Conservation (phyloP, 2,797 vertebrate species). For the Acrossocheilus fasciatus region DNA sequence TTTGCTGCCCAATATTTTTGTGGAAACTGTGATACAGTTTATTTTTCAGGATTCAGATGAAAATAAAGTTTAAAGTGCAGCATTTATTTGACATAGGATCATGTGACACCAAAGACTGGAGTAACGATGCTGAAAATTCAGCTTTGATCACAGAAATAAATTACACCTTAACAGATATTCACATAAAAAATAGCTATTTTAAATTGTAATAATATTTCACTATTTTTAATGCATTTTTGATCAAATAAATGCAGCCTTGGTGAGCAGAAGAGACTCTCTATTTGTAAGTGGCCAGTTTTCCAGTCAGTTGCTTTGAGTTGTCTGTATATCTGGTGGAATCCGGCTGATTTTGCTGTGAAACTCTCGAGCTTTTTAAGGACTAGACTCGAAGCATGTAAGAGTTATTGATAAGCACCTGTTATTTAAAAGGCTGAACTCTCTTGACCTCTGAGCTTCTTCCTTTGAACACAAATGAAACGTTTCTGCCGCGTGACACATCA, state of each 20-base stretch:
- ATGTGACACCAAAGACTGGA: background rate
- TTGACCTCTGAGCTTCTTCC: slow-evolving; percentile 52
- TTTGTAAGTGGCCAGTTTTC: background rate
- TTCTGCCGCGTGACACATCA: slow-evolving; percentile 61
- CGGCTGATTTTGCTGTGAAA: background rate
- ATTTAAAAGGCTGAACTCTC: slow-evolving; percentile 54
- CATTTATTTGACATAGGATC: background rate
- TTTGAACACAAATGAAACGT: slow-evolving; percentile 59
- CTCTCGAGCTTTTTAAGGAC: slow-evolving; percentile 21
- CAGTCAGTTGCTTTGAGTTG: background rate
- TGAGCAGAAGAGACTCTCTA: background rate
- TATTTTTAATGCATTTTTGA: background rate
- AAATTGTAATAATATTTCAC: background rate
- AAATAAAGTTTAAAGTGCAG: no score
- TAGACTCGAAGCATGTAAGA: slow-evolving; percentile 41
- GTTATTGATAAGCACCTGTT: slow-evolving; percentile 52
- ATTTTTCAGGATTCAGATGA: no score
- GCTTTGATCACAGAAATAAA: background rate
- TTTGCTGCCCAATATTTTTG: no score
- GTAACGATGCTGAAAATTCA: background rate
- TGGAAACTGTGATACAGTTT: no score
- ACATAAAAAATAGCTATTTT: background rate
- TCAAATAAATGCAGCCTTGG: background rate
- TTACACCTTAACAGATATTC: background rate
- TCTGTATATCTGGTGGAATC: background rate